Evolutionary conservation across 1,140 invertebrate genomes (phyloP).

Genomic region (Drosophila parabipectinata): DNA sequence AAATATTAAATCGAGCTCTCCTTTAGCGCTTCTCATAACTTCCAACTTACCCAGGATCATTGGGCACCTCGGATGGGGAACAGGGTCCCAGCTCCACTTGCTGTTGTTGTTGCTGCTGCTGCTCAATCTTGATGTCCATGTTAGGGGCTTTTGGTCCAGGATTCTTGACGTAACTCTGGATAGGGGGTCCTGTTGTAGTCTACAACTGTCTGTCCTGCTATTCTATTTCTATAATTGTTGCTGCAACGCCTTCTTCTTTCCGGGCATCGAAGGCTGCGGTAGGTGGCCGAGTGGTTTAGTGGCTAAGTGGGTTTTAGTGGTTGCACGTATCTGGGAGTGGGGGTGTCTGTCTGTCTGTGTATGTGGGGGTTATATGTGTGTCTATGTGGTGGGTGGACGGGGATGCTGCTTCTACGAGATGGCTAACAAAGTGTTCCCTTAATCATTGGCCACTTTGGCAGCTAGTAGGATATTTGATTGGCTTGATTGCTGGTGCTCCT

Average conservation of each 20-base stretch:
- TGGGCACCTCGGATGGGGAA: constrained; percentile 93
- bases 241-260: constrained; percentile 51
- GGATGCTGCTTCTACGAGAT: constrained; percentile 61
- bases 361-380: constrained; percentile 12
- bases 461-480: constrained; percentile 66
- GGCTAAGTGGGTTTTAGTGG: constrained; percentile 10
- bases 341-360: constrained; percentile 13
- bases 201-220: constrained; percentile 16
- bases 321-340: constrained; percentile 6
- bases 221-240: constrained; percentile 62
- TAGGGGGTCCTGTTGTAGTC: not conserved
- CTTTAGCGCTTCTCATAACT: too few relatives aligned
- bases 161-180: constrained; percentile 20
- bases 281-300: constrained; percentile 11
- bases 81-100: constrained; percentile 86
- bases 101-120: constrained; percentile 81
- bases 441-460: constrained; percentile 70
- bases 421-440: constrained; percentile 57
- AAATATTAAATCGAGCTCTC: too few relatives aligned
- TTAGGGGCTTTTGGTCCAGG: constrained; percentile 30
- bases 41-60: constrained; percentile 92
- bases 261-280: constrained; percentile 43
- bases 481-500: constrained; percentile 42
- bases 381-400: constrained; percentile 20
- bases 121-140: constrained; percentile 83